phyloP scores from a whole-genome alignment of 2,888 invertebrate genomes.

The Watsonalla binaria region DNA sequence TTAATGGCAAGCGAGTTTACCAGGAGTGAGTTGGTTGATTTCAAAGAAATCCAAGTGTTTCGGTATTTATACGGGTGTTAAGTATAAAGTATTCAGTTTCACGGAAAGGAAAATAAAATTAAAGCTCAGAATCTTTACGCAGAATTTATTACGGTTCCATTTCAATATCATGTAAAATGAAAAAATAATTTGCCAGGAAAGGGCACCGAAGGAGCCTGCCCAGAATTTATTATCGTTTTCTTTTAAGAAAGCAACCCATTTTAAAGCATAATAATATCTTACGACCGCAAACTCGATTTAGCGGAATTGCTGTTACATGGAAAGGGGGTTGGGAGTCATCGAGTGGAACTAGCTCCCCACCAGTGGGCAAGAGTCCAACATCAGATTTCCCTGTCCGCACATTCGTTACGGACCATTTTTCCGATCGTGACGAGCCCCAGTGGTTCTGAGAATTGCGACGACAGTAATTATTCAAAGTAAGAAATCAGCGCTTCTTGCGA shows the following conservation, averaged over 20 bases:
- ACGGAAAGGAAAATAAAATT: constrained; percentile 14
- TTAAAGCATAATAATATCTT: constrained; percentile 10
- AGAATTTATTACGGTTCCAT: background rate
- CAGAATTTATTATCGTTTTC: background rate
- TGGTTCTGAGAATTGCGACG: constrained; percentile 32
- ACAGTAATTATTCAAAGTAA: constrained; percentile 41
- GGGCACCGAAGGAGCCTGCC: background rate
- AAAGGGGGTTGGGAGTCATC: constrained; percentile 10
- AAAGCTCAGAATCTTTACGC: constrained; percentile 15
- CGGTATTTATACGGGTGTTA: background rate
- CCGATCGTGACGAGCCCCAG: constrained; percentile 21
- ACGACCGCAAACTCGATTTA: constrained; percentile 21
- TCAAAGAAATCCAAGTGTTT: too few relatives aligned
- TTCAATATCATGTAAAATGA: background rate
- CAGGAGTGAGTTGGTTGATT: too few relatives aligned
- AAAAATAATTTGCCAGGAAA: background rate
- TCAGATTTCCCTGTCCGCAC: constrained; percentile 14
- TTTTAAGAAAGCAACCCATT: background rate
- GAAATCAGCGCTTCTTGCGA: constrained; percentile 24
- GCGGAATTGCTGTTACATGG: constrained; percentile 20
- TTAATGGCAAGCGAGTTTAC: too few relatives aligned
- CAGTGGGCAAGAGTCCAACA: constrained; percentile 21
- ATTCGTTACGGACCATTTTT: constrained; percentile 19
- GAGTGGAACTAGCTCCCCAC: constrained; percentile 18
- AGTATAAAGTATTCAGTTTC: constrained; percentile 3